A percentile compares a stretch with the other conserved stretches of the same genome.
Evolutionary conservation across 2,797 vertebrate genomes (phyloP).

Genomic region (Apogon hyalosoma): DNA sequence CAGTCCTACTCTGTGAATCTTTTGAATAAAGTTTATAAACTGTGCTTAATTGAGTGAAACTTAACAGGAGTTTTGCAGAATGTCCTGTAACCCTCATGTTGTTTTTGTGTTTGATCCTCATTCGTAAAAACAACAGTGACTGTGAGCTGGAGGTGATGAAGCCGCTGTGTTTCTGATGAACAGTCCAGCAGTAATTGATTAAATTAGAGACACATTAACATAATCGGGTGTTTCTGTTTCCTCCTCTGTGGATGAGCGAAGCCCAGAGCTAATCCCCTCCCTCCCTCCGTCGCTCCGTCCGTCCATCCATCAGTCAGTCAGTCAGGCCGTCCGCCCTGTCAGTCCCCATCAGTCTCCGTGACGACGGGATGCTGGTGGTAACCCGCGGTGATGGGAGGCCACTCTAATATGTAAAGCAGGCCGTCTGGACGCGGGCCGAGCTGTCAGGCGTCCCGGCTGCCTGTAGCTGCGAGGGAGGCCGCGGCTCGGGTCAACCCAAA

Average conservation of each 20-base stretch:
- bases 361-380: conserved; percentile 87
- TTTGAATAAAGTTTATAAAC: too few species aligned
- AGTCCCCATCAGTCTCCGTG: conserved; percentile 89
- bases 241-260: conserved; percentile 83
- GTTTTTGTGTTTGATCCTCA: conserved; percentile 2
- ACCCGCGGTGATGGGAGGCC: conserved; percentile 85
- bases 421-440: conserved; percentile 89
- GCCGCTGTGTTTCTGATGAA: conserved; percentile 51
- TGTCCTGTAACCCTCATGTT: too few species aligned
- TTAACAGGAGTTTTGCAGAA: too few species aligned
- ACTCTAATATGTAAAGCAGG: conserved; percentile 89
- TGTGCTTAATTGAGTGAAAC: too few species aligned
- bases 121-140: conserved; percentile 21
- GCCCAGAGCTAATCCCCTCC: conserved; percentile 86
- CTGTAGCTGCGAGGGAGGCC: conserved; percentile 88
- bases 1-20: too few species aligned
- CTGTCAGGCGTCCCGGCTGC: conserved; percentile 89
- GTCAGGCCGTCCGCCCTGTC: conserved; percentile 87
- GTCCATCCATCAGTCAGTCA: conserved; percentile 67
- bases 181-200: conserved; percentile 83
- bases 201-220: conserved; percentile 87
- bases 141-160: conserved; percentile 24
- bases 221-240: conserved; percentile 84
- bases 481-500: conserved; percentile 89
- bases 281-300: conserved; percentile 16